These are phyloP conservation scores for Tuta absoluta DNA, from an alignment of 2,888 invertebrate genomes.

Conservation along the genomic window DNA sequence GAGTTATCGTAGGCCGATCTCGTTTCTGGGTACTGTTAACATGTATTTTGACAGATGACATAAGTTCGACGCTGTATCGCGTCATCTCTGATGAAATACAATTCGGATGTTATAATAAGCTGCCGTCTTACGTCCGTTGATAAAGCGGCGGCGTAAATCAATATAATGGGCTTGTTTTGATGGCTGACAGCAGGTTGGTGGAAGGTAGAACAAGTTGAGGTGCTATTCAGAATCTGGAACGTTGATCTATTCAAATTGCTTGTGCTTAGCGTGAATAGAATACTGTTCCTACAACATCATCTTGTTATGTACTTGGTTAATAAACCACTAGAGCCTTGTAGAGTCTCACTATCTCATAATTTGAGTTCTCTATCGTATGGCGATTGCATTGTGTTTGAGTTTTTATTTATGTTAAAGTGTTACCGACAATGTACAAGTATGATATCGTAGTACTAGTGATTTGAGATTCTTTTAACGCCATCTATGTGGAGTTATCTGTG, in stretches of 20 bases:
- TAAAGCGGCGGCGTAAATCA: constrained; percentile 68
- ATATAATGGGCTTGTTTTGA: constrained; percentile 55
- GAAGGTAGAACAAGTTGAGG: constrained; percentile 19
- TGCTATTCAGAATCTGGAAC: constrained; percentile 22
- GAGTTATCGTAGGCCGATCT: constrained; percentile 58
- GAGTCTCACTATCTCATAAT: background rate
- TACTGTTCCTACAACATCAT: background rate
- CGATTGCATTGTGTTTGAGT: too few species aligned
- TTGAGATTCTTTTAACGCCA: too few species aligned
- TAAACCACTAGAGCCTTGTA: background rate
- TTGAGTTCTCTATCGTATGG: background rate
- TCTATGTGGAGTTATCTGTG: too few species aligned
- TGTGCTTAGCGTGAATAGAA: constrained; percentile 10
- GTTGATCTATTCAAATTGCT: constrained; percentile 22
- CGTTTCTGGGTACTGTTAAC: constrained; percentile 69
- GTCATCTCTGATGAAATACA: constrained; percentile 76
- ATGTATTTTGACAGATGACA: constrained; percentile 81
- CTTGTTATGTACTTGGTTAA: background rate
- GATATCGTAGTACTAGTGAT: too few species aligned
- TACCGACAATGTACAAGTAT: too few species aligned
- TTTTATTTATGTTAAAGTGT: too few species aligned
- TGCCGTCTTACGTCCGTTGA: constrained; percentile 76
- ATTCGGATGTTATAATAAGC: constrained; percentile 78
- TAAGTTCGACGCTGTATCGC: constrained; percentile 76
- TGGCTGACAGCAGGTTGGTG: constrained; percentile 29